These are phyloP conservation scores for Hypomesus transpacificus DNA, from an alignment of 2,113 vertebrate species.

Conservation along the genomic window DNA sequence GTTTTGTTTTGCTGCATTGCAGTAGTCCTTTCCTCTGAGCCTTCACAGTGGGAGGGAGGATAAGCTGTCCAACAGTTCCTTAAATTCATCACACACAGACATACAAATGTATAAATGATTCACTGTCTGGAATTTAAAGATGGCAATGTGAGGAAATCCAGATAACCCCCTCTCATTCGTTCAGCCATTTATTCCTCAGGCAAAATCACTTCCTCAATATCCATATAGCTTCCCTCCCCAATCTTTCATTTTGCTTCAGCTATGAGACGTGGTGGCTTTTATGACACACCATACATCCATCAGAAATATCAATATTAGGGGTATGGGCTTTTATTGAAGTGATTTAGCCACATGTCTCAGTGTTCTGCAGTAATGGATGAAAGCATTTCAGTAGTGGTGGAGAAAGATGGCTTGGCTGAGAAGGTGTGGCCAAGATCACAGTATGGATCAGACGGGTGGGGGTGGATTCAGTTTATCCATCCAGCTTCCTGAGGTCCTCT, in stretches of 20 bases:
- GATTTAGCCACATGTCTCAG: slow-evolving; percentile 4
- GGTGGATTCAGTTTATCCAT: slow-evolving; percentile 24
- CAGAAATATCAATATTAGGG: slow-evolving; percentile 39
- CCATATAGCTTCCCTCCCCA: too few relatives aligned
- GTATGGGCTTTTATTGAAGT: slow-evolving; percentile 26
- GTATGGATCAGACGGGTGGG: slow-evolving; percentile 37
- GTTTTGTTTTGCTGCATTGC: slow-evolving; percentile 77
- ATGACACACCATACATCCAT: too few relatives aligned
- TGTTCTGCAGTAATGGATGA: slow-evolving; percentile 32
- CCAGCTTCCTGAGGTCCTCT: too few relatives aligned
- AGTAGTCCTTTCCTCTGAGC: slow-evolving; percentile 57
- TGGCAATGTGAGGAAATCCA: too few relatives aligned
- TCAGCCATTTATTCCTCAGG: too few relatives aligned
- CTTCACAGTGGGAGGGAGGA: slow-evolving; percentile 36
- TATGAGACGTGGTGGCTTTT: too few relatives aligned
- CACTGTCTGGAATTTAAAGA: background rate
- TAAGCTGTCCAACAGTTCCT: slow-evolving; percentile 1
- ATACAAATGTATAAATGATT: slow-evolving; percentile 18
- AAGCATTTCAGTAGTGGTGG: slow-evolving; percentile 19
- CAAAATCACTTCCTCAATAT: too few relatives aligned
- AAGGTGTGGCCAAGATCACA: slow-evolving; percentile 29
- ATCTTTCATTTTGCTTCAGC: too few relatives aligned
- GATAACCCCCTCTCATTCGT: too few relatives aligned
- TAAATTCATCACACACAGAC: background rate
- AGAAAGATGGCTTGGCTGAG: slow-evolving; percentile 31